A percentile compares a stretch with the other conserved stretches of the same genome.
Conservation (phyloP, 1,140 invertebrate genomes). For the Tetramorium alpestre region DNA sequence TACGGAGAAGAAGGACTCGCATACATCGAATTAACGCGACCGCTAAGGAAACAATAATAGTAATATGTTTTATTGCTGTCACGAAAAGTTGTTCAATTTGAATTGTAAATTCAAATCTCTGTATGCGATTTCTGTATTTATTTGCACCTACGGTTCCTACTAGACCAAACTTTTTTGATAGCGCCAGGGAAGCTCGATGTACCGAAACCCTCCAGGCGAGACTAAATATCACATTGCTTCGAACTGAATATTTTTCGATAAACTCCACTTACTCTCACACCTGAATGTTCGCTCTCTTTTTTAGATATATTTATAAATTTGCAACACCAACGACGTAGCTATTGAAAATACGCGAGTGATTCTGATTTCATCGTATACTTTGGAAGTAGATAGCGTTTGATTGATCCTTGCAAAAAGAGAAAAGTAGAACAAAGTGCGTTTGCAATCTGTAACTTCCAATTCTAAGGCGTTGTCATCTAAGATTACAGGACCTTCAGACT, state of each 20-base stretch:
- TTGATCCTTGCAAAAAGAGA: neutral
- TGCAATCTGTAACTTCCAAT: neutral
- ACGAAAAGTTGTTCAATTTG: conserved; percentile 18
- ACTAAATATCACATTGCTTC: conserved; percentile 33
- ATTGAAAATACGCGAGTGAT: conserved; percentile 6
- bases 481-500: neutral
- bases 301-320: conserved; percentile 44
- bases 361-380: neutral
- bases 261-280: neutral
- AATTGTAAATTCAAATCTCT: conserved; percentile 33
- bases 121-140: conserved; percentile 16
- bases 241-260: conserved; percentile 26
- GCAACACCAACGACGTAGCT: neutral
- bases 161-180: conserved; percentile 45
- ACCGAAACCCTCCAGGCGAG: neutral
- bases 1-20: neutral
- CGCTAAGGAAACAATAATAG: conserved; percentile 9
- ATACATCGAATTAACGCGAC: neutral
- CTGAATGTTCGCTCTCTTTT: conserved; percentile 12
- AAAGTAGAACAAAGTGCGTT: neutral
- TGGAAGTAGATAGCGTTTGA: neutral
- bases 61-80: conserved; percentile 31
- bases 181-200: neutral
- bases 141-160: conserved; percentile 57
- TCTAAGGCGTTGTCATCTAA: neutral